Evolutionary conservation across 2,113 vertebrate species (phyloP), one percentile per base, ranked within the genome.

Genomic region (Anoura caudifer): DNA sequence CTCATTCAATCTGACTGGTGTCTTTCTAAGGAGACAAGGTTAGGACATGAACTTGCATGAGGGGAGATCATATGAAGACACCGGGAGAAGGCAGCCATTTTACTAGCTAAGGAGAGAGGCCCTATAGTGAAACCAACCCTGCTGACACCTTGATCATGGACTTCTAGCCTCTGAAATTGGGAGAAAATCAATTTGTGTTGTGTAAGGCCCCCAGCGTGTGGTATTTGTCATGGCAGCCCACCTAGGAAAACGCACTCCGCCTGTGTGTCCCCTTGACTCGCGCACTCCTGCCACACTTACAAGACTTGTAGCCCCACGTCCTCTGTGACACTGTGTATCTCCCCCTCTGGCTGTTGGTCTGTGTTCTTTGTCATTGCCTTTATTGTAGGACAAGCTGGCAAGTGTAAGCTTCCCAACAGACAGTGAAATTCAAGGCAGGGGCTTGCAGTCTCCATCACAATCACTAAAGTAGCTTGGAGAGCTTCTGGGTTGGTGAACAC

Each of bases 11-110:
- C n/a, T 79, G 54, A 63, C 69, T 79, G 11, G 41, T 65, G 7
- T 36, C 41, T 33, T 75, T 61, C 26, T 20, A 28, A 43, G 2
- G 54, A 36, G 67, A 67, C 20, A 17, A 26, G 56, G 24, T 45
- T 65, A 38, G 45, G 26, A 41, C 0, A 2, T 67, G 11, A 31
- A 1, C 13, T 20, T 12, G 2, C 45, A 22, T 2, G 9, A 31
- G 26, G 38, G n/a, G 26, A 43, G 16, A 33, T 33, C 22, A 22
- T 45, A 6, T 31, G 20, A 72, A 72, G 52, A 59, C 24, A 31
- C 0, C 4, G 1, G 56, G 81, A 70, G 63, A 84, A 95, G 20
- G 38, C 0, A 1, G 14, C 13, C 41, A 33, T 93, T 93, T 45
- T 43, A 33, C 11, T 38, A 72, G 38, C 22, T 28, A 38, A 43